Percentiles rank a stretch among this genome's conserved stretches.
Conservation (phyloP, 2,113 vertebrate species). For the Etheostoma spectabile region DNA sequence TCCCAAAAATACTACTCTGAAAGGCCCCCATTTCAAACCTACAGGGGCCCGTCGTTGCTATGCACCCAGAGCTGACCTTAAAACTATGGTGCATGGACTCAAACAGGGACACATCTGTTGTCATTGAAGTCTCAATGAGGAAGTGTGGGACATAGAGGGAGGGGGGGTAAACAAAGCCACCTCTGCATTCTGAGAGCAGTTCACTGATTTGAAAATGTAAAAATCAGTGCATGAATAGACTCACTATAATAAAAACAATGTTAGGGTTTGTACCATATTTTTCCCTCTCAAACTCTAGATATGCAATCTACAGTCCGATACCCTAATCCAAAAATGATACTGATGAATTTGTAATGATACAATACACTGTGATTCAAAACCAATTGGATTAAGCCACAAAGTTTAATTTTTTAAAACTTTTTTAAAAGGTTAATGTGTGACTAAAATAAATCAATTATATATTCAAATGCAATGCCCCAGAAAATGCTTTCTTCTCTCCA, state of each 20-base stretch:
- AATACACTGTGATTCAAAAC: not conserved
- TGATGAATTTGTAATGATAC: not conserved
- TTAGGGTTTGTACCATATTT: not conserved
- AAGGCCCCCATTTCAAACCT: constrained; percentile 19
- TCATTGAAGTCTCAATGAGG: not conserved
- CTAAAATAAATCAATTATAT: not conserved
- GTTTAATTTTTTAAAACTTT: not conserved
- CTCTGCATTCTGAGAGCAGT: not conserved
- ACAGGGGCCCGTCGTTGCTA: constrained; percentile 23
- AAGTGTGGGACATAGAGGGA: not conserved
- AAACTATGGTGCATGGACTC: constrained; percentile 10
- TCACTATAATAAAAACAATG: not conserved
- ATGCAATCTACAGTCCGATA: not conserved
- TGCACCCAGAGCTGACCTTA: constrained; percentile 36
- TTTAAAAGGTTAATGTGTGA: not conserved
- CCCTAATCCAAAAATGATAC: not conserved
- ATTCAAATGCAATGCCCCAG: not conserved
- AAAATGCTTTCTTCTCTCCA: not conserved
- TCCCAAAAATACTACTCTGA: constrained; percentile 11
- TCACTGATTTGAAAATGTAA: not conserved
- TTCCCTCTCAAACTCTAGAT: too few relatives aligned
- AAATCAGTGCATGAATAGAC: not conserved
- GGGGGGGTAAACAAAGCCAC: not conserved
- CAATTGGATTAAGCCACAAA: not conserved
- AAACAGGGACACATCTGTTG: not conserved